Percentiles rank a stretch among this genome's conserved stretches.
phyloP scores from a whole-genome alignment of 2,113 vertebrate species.

The Gadus chalcogrammus region DNA sequence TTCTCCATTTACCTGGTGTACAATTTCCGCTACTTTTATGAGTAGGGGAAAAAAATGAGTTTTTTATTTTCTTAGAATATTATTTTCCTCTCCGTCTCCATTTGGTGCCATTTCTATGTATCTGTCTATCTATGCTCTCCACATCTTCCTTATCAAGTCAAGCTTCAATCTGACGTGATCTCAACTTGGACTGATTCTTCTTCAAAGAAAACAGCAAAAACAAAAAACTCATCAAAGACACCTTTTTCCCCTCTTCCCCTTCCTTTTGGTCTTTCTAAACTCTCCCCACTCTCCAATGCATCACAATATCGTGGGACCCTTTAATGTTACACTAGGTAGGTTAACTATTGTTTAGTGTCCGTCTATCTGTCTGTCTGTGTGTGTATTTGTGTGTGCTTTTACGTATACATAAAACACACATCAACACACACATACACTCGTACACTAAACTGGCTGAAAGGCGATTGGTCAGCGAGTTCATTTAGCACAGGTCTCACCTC shows the following conservation, averaged over 20 bases:
- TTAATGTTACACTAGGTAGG: conserved; percentile 76
- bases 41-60: conserved; percentile 59
- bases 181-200: conserved; percentile 69
- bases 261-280: conserved; percentile 68
- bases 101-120: conserved; percentile 23
- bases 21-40: conserved; percentile 75
- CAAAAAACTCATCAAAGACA: conserved; percentile 62
- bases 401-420: conserved; percentile 73
- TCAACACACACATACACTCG: conserved; percentile 58
- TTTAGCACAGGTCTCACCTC: conserved; percentile 27
- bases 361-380: conserved; percentile 74
- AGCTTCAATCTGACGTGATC: conserved; percentile 56
- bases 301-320: conserved; percentile 74
- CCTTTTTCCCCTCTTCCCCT: conserved; percentile 51
- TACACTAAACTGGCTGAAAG: conserved; percentile 57
- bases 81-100: conserved; percentile 33
- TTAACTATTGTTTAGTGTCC: conserved; percentile 75
- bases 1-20: conserved; percentile 79
- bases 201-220: conserved; percentile 55
- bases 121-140: conserved; percentile 38
- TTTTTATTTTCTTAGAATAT: too few relatives aligned
- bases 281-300: conserved; percentile 65
- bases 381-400: conserved; percentile 75
- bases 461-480: conserved; percentile 35
- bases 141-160: conserved; percentile 40